Conservation (phyloP, 1,140 invertebrate species). For the Drosophila ambigua region DNA sequence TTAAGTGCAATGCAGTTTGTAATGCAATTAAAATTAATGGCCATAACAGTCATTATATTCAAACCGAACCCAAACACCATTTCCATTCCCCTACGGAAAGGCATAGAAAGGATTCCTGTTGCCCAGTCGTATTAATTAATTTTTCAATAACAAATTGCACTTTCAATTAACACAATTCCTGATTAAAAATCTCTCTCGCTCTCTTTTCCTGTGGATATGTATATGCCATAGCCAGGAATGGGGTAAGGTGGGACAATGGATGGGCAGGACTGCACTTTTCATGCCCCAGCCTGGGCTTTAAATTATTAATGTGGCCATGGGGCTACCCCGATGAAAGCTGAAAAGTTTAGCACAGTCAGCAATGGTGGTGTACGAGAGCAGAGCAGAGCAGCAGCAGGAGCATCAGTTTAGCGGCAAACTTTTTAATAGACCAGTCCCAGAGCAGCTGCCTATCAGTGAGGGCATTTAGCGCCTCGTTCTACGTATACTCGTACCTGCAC, state of each 20-base stretch:
- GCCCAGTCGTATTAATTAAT: conserved; percentile 39
- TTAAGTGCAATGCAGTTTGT: conserved; percentile 40
- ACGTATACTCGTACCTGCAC: background rate
- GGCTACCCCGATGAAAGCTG: conserved; percentile 45
- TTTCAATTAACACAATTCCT: conserved; percentile 55
- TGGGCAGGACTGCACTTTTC: conserved; percentile 48
- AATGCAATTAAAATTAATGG: conserved; percentile 51
- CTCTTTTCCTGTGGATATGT: background rate
- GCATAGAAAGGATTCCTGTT: conserved; percentile 13
- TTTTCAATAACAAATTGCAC: conserved; percentile 47
- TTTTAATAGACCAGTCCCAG: conserved; percentile 56
- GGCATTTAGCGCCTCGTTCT: conserved; percentile 15
- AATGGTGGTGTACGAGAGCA: too few species aligned
- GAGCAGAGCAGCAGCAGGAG: too few species aligned
- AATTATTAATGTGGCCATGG: conserved; percentile 57
- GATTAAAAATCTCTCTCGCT: conserved; percentile 29
- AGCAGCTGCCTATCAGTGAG: conserved; percentile 22
- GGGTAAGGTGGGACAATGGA: background rate
- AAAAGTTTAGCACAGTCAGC: conserved; percentile 44
- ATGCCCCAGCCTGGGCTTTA: conserved; percentile 27
- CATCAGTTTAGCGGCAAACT: conserved; percentile 48
- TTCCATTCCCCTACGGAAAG: background rate
- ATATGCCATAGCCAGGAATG: background rate
- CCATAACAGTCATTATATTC: conserved; percentile 9
- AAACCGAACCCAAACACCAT: conserved; percentile 5